phyloP scores from a whole-genome alignment of 2,113 vertebrate species.

The Cephalopterus ornatus region DNA sequence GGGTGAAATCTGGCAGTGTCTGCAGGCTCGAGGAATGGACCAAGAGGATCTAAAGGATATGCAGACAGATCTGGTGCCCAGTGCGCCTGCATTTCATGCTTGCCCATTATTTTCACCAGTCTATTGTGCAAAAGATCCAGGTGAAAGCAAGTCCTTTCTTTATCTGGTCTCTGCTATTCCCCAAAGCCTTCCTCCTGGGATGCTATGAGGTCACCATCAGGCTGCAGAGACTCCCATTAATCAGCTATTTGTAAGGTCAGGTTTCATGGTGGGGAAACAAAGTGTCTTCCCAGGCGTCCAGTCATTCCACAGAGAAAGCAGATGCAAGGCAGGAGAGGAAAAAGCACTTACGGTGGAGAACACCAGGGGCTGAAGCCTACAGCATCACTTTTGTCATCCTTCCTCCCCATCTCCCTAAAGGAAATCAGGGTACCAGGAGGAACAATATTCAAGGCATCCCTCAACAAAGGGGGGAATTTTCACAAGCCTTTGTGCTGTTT shows the following conservation, averaged over 20 bases:
- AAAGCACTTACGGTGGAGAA: not conserved
- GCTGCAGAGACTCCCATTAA: not conserved
- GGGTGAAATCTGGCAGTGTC: not conserved
- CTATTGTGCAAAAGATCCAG: not conserved
- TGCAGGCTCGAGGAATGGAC: accelerated
- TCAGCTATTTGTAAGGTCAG: not conserved
- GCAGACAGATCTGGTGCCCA: not conserved
- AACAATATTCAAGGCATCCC: not conserved
- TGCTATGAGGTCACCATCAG: not conserved
- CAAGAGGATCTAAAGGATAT: not conserved
- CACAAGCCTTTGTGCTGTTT: not conserved
- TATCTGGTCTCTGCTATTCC: not conserved
- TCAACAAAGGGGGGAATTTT: not conserved
- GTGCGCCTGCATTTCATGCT: not conserved
- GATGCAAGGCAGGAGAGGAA: not conserved
- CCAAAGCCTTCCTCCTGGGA: not conserved
- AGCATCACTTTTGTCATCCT: not conserved
- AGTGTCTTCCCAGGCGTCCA: not conserved
- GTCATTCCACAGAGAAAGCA: not conserved
- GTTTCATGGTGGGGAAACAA: not conserved
- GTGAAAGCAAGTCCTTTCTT: not conserved
- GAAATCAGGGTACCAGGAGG: accelerated
- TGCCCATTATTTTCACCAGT: not conserved
- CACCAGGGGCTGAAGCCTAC: not conserved
- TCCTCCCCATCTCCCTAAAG: not conserved